Percentiles rank a stretch among this genome's conserved stretches.
phyloP scores from a whole-genome alignment of 2,113 vertebrate genomes.

The Chlamydotis undulata region DNA sequence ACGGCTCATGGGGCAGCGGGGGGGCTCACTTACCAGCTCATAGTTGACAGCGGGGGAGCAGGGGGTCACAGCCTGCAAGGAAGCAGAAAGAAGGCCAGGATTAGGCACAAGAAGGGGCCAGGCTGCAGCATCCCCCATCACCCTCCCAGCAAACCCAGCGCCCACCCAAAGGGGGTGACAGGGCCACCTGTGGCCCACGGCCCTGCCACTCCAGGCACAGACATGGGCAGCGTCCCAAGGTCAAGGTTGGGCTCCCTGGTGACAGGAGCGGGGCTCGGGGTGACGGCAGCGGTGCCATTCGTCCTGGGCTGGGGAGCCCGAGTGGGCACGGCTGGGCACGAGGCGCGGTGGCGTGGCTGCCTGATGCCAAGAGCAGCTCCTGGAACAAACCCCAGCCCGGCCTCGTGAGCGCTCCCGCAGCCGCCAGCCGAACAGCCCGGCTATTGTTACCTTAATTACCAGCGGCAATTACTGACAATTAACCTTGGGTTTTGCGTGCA shows the following conservation, averaged over 20 bases:
- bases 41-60: slow-evolving; percentile 87
- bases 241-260: background rate
- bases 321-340: background rate
- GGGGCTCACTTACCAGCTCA: slow-evolving; percentile 82
- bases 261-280: accelerated
- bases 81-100: background rate
- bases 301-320: background rate
- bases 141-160: background rate
- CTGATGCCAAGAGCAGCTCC: slow-evolving; percentile 8
- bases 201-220: background rate
- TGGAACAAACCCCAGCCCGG: slow-evolving; percentile 41
- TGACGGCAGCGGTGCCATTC: accelerated
- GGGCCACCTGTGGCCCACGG: accelerated
- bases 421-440: slow-evolving; percentile 32
- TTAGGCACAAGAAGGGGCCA: background rate
- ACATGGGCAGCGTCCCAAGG: background rate
- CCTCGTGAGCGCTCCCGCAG: slow-evolving; percentile 46
- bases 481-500: slow-evolving; percentile 63
- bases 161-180: background rate
- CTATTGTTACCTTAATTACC: slow-evolving; percentile 68
- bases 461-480: slow-evolving; percentile 65
- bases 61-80: slow-evolving; percentile 82
- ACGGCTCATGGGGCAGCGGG: background rate
- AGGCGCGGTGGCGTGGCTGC: accelerated
- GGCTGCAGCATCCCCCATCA: background rate